Evolutionary conservation across 2,888 invertebrate genomes (phyloP).

Genomic region (Nephrotoma guestfalica): DNA sequence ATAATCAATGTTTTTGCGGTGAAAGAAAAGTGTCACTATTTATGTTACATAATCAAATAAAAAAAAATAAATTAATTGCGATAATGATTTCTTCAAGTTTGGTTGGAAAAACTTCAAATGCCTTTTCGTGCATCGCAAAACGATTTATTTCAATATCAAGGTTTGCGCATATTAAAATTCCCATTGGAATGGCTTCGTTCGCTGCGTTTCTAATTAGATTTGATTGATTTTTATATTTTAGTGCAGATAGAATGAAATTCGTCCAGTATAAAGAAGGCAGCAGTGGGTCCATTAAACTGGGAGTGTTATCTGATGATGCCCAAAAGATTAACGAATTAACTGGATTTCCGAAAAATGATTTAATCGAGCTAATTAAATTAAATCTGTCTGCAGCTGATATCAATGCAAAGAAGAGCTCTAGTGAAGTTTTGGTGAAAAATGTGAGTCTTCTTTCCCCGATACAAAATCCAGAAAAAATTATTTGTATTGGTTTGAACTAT

Average conservation of each 20-base stretch:
- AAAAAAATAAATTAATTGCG: neutral
- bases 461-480: slow-evolving; percentile 64
- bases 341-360: slow-evolving; percentile 19
- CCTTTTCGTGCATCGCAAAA: neutral
- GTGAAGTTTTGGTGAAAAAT: slow-evolving; percentile 6
- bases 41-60: neutral
- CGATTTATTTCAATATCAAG: neutral
- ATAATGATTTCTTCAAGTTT: neutral
- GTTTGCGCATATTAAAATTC: neutral
- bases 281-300: slow-evolving; percentile 47
- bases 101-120: neutral
- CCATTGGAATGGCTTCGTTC: neutral
- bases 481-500: slow-evolving; percentile 78
- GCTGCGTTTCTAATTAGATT: neutral
- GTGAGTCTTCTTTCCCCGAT: slow-evolving; percentile 47
- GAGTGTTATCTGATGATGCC: slow-evolving; percentile 46
- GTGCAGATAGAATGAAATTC: slow-evolving; percentile 42
- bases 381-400: slow-evolving; percentile 24
- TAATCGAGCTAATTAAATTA: slow-evolving; percentile 34
- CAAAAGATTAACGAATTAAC: slow-evolving; percentile 51
- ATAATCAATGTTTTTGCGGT: neutral
- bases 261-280: slow-evolving; percentile 50
- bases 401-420: slow-evolving; percentile 17
- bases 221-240: neutral
- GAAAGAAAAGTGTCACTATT: neutral